Evolutionary conservation across 92 coral and sea anemone genomes (phyloP), one percentile per base, ranked within the genome.

Genomic region (Phymanthus crucifer): DNA sequence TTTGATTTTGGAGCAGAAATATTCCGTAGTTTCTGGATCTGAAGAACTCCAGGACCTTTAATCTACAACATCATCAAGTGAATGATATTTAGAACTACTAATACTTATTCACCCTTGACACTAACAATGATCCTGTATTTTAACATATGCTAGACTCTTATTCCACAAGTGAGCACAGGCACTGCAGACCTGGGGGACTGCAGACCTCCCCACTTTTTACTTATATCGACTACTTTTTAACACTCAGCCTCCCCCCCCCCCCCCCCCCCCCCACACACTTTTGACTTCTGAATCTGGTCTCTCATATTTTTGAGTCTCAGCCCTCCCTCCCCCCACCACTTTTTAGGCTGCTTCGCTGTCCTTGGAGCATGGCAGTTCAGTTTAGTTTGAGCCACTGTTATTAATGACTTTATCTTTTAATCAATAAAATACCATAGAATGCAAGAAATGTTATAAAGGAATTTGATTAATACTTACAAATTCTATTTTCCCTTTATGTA

Each of bases 1-100:
- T 93, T 93, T 46, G 96, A 92, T 83, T 87, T 93, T 4, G 99
- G 99, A n/a, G 99, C 98, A 26, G 99, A 89, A 48, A 87, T 64
- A 67, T 96, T 96, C 52, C 94, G 83, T 50, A 93, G 83, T 81
- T 96, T 96, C 73, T 96, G 99, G 29, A 96, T 87, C 78, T 96
- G 99, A 17, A 96, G 94, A 3, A 96, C 96, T 78, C 94, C 74
- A 29, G 99, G 99, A 31, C 99, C 99, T 80, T 88, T 90, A 38
- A 96, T 84, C 99, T 96, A 69, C 24, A 69, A 69, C 11, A 69
- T 34, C 17, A 66, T 31, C n/a, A n/a, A n/a, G 9, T 66, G 23
- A 66, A 0, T 69, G 47, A 35, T 34, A 34, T 29, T 18, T 19
- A 54, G 3, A 54, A 5, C 29, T 4, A 19, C 24, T 24, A 54